Base-by-base conservation (phyloP, 2,113 vertebrate genomes). In the Acrocephalus kingi region DNA sequence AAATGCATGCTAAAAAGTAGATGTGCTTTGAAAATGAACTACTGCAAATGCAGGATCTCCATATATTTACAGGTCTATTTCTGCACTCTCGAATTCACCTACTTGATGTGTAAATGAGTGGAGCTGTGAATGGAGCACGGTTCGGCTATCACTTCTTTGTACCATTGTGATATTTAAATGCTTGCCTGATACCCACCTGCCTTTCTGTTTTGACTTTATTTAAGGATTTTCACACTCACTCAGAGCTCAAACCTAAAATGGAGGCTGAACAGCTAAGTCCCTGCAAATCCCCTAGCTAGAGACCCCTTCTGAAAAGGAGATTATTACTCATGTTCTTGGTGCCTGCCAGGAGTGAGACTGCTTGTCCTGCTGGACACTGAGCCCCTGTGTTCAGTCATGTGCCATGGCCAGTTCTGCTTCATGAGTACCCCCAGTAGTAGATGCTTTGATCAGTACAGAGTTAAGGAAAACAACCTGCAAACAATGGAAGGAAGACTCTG, bases 41-140 rank as follows among this genome's bases (percentile, higher is more conserved):
- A 5, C 58, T 49, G 68, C 33, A 58, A 35, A 76, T 76, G 77
- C 69, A 80, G 75, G 24, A 69, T 93, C 49, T 94, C 74, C 59
- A 39, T 91, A 19, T 78, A 90, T 94, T 94, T 90, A 46, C 75
- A 67, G 82, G 51, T 90, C 84, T 93, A 14, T 87, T 91, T 77
- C 68, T 87, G 71, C 67, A 68, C 68, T 84, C 52, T 27, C 2
- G 4, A 75, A n/a, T 77, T 89, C 75, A 39, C 59, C n/a, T 55
- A 11, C 73, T 87, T 75, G 56, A 61, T 52, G 80, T 89, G 89
- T 56, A 67, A 89, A 87, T 89, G 46, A 55, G 64, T 82, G 82
- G 84, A 90, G 72, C 86, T 77, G 39, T 41, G 23, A 39, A 64
- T 49, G 31, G 62, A 91, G 83, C 69, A 56, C 82, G 81, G 66